Percentiles rank a stretch among this genome's conserved stretches.
These are phyloP conservation scores for Tetraneura akinire DNA, from an alignment of 1,140 invertebrate genomes.

Conservation along the genomic window DNA sequence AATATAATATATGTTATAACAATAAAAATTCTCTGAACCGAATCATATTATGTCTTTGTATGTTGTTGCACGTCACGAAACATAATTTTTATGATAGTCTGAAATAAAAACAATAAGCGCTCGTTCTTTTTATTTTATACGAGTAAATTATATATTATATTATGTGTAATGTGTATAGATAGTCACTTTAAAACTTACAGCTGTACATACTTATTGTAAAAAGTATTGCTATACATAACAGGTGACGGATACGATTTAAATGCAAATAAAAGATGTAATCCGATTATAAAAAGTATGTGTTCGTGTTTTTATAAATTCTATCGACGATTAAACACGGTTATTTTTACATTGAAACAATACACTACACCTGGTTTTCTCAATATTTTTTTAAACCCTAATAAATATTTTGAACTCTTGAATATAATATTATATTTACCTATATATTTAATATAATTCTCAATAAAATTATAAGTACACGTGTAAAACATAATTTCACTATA, in stretches of 20 bases:
- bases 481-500: too few species aligned
- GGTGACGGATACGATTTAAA: constrained; percentile 26
- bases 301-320: not conserved
- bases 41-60: not conserved
- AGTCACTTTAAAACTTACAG: constrained; percentile 28
- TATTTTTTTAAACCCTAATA: not conserved
- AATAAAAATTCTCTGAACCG: constrained; percentile 14
- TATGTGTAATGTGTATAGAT: too few species aligned
- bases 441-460: too few species aligned
- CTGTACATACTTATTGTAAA: not conserved
- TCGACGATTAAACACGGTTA: constrained; percentile 1
- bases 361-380: constrained; percentile 4
- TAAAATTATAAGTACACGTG: too few species aligned
- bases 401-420: not conserved
- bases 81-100: constrained; percentile 14
- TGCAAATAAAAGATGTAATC: constrained; percentile 26
- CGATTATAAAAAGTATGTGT: constrained; percentile 27
- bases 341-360: not conserved
- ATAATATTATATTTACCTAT: too few species aligned
- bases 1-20: too few species aligned
- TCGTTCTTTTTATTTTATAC: not conserved
- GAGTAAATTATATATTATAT: not conserved
- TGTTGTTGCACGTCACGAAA: constrained; percentile 20
- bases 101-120: constrained; percentile 12
- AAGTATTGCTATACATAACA: not conserved